Evolutionary conservation across 2,888 invertebrate species (phyloP), one percentile per base, ranked within the genome.

Genomic region (Ochlodes sylvanus): DNA sequence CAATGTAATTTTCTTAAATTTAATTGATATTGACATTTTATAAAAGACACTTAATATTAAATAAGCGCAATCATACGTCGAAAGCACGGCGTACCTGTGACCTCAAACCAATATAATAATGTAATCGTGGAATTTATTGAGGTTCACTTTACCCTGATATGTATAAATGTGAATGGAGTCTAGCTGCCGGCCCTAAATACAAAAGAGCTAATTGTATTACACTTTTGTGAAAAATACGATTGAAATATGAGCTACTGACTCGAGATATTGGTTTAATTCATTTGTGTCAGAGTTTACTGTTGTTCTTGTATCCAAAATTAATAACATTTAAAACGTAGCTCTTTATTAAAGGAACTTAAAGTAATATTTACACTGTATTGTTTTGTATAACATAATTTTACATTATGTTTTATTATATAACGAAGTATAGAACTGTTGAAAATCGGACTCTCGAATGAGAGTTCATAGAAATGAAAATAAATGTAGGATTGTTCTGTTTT

Each of bases 1-100:
- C 78, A 66, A 77, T 83, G 79, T 85, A 80, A 83, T 83, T 76
- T 78, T 81, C 79, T 81, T 78, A 66, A 71, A 71, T 56, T 70
- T 73, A 72, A 74, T 74, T 69, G 74, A 76, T 80, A 74, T 77
- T 81, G 79, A 78, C 76, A 81, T 81, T 85, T 78, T 81, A 75
- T 79, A 85, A 88, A 89, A 89, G 86, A 89, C 87, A 86, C 76
- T 82, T 79, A 73, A 72, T 70, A 63, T 15, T 47, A 52, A 52
- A 52, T 75, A 73, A 69, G 63, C 47, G 62, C 27, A 67, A 56
- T 34, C 19, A 32, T 27, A 19, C 32, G 61, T 55, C 34, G 38
- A 38, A n/a, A 61, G 15, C n/a, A 44, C 42, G 54, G 54, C 60
- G n/a, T 50, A 65, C 32, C 14, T 34, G 47, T 47, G 42, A 62